These are phyloP conservation scores for Heliangelus exortis DNA, from an alignment of 2,797 vertebrate species.

Conservation along the genomic window DNA sequence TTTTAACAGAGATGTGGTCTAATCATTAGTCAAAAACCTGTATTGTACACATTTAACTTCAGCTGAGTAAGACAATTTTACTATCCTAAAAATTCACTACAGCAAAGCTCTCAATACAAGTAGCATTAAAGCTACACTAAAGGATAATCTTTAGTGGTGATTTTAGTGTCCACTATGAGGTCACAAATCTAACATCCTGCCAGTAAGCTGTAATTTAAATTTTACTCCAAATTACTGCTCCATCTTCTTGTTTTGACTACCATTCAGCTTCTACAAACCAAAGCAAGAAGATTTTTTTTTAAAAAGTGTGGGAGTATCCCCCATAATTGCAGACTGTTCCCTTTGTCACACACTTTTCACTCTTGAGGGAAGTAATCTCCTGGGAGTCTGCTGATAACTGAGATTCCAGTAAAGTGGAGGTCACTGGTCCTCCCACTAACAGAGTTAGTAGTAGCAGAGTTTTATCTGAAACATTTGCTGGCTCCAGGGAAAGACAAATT, in stretches of 20 bases:
- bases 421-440: neutral
- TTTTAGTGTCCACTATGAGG: neutral
- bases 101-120: neutral
- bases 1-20: neutral
- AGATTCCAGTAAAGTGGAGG: neutral
- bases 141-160: neutral
- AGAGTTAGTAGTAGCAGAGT: neutral
- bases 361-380: neutral
- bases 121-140: neutral
- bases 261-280: neutral
- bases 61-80: neutral
- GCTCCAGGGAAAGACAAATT: neutral
- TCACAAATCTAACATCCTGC: neutral
- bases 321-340: neutral
- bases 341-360: neutral
- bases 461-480: neutral
- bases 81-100: neutral
- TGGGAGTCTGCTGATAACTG: neutral
- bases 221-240: neutral
- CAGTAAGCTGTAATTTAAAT: neutral
- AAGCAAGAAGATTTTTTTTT: neutral
- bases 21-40: neutral
- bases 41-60: neutral
- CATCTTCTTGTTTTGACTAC: slow-evolving; percentile 18
- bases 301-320: neutral